Evolutionary conservation across 53 echinoderm and acorn worm species (phyloP), one percentile per base, ranked within the genome.

Genomic region (Mesocentrotus franciscanus): DNA sequence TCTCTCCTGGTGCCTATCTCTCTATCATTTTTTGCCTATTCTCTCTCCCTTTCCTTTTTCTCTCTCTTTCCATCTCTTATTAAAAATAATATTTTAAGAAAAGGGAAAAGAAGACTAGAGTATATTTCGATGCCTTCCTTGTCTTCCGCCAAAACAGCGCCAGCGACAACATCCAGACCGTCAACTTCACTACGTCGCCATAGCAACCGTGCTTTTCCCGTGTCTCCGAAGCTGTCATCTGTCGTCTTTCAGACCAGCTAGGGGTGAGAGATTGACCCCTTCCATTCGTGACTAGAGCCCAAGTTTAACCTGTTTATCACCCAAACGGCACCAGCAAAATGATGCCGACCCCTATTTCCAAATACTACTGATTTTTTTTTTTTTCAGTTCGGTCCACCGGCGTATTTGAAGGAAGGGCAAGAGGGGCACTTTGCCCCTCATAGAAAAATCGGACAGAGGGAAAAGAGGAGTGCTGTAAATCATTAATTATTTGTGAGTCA

Each of bases 61-160:
- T 8, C 11, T 16, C 39, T 42, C 81, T 36, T 16, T 36, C 81
- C 36, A 42, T 20, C 36, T 39, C 81, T 39, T 1, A 12, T 36
- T 35, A 32, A 32, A 18, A 49, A 49, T 5, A 11, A 64, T 64
- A 64, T 64, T 20, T 33, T 35, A 79, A 36, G 36, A 81, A 42
- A 42, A 17, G 18, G 9, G 36, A 39, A 16, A 81, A 66, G 66
- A 84, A 49, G 20, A 39, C 42, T 8, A 33, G 0, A 8, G 15
- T 14, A 78, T 14, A 16, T 13, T 78, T 78, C 12, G 17, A 22
- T 42, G 84, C 24, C 26, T 26, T 87, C 58, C 58, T 49, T 49
- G 84, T 49, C 14, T 58, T 87, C 87, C 87, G 58, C 34, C 87
- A 87, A 87, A 58, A 87, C 55, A 87, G 87, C 87, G 58, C 87